Base-by-base conservation (phyloP, 2,113 vertebrate species). In the Potamarius usumacintae region DNA sequence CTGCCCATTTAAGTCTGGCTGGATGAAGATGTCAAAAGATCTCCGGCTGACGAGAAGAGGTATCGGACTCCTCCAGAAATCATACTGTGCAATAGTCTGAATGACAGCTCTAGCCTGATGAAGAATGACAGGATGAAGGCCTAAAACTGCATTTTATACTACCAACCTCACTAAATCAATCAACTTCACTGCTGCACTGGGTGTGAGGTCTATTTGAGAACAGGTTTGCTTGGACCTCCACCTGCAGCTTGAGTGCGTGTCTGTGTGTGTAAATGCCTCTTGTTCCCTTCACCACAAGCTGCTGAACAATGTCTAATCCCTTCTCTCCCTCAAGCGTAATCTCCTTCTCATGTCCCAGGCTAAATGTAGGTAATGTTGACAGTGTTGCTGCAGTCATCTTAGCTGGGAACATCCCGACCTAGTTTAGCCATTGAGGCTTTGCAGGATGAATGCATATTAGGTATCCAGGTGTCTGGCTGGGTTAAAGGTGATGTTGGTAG, bases 271-370 rank as follows among this genome's bases (percentile, higher is more conserved):
- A 84, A 87, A 87, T 72, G 67, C 83, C 86, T 72, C 86, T 90
- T 63, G 88, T 83, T 80, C 79, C 60, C 60, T 78, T 87, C 83
- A 71, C 72, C 57, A 55, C 83, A 89, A 89, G 86, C 86, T 53
- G 83, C 89, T 90, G 86, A 85, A 90, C 89, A 90, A 88, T 85
- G 86, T 90, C 89, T 90, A 90, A 90, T 90, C 89, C 86, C 79
- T 42, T 62, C 74, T 83, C 82, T 89, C 86, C 86, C 86, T 84
- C 72, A 53, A 83, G 71, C 71, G 79, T 90, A 90, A 90, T 90
- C 89, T 85, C 78, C 83, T 88, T 88, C 87, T 90, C 86, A 83
- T 82, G 79, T 72, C 84, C 86, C 71, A 74, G 81, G 83, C 86
- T 90, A 88, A 88, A 88, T 90, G 86, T 87, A 79, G 89, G 83